Evolutionary conservation across 2,797 vertebrate species (phyloP).

Genomic region (Morelia viridis): DNA sequence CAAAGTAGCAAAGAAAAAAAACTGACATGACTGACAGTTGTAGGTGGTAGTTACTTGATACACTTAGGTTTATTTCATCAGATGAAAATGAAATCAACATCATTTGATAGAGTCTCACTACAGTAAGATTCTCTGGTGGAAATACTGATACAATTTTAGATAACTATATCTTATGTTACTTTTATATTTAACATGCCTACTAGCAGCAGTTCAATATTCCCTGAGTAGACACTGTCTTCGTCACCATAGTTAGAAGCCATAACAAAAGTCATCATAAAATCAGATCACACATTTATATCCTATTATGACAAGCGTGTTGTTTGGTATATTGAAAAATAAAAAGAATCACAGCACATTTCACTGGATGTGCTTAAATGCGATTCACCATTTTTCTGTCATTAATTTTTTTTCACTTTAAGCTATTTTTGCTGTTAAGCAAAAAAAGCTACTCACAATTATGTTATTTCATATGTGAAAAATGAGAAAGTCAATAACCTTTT

Average conservation of each 20-base stretch:
- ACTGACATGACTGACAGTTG: background rate
- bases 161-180: background rate
- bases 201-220: background rate
- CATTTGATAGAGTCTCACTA: background rate
- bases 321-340: background rate
- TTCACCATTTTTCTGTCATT: background rate
- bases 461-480: background rate
- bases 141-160: background rate
- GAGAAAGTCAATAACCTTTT: background rate
- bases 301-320: background rate
- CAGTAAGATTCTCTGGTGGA: background rate
- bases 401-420: background rate
- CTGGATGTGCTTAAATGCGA: too few species aligned
- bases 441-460: background rate
- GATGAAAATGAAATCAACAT: background rate
- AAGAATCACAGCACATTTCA: too few species aligned
- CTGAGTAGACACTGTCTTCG: background rate
- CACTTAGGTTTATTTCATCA: background rate
- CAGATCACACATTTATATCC: background rate
- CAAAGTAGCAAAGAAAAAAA: background rate
- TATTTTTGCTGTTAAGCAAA: background rate
- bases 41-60: background rate
- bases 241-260: background rate
- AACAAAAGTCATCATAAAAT: background rate
- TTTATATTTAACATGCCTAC: background rate